A percentile compares a stretch with the other conserved stretches of the same genome.
phyloP scores from a whole-genome alignment of 1,140 invertebrate genomes.

The Bombyx mori region DNA sequence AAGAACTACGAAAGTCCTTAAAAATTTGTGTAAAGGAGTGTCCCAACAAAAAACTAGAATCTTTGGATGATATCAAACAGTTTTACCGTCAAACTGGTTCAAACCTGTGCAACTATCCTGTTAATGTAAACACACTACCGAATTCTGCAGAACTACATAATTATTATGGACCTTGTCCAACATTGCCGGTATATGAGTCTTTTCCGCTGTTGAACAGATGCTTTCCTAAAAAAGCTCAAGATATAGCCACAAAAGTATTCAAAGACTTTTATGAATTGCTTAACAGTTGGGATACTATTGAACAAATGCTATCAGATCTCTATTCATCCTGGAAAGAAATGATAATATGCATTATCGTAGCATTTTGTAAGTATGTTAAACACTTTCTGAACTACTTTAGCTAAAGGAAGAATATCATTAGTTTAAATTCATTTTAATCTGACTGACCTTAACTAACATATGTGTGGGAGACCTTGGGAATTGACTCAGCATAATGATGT shows the following conservation, averaged over 20 bases:
- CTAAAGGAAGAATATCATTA: background rate
- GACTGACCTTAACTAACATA: constrained; percentile 1
- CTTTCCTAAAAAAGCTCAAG: constrained; percentile 79
- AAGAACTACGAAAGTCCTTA: constrained; percentile 80
- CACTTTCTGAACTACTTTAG: background rate
- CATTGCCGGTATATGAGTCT: constrained; percentile 80
- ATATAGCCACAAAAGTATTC: constrained; percentile 74
- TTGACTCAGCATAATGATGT: constrained; percentile 9
- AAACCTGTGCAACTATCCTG: constrained; percentile 81
- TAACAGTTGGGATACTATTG: constrained; percentile 89
- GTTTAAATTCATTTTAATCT: background rate
- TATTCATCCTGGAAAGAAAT: constrained; percentile 90
- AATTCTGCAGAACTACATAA: constrained; percentile 65
- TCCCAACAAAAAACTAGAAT: constrained; percentile 78
- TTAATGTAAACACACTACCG: constrained; percentile 69
- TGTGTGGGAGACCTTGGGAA: constrained; percentile 4
- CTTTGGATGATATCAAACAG: constrained; percentile 78
- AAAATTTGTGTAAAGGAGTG: constrained; percentile 93
- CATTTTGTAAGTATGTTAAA: constrained; percentile 78
- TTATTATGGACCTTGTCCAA: constrained; percentile 80
- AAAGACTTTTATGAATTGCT: constrained; percentile 84
- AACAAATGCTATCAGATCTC: constrained; percentile 90
- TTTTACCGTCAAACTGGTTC: constrained; percentile 83
- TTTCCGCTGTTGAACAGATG: constrained; percentile 89
- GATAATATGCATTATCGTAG: constrained; percentile 83